Conservation (phyloP, 2,797 vertebrate species). For the Onychomys arenicola region DNA sequence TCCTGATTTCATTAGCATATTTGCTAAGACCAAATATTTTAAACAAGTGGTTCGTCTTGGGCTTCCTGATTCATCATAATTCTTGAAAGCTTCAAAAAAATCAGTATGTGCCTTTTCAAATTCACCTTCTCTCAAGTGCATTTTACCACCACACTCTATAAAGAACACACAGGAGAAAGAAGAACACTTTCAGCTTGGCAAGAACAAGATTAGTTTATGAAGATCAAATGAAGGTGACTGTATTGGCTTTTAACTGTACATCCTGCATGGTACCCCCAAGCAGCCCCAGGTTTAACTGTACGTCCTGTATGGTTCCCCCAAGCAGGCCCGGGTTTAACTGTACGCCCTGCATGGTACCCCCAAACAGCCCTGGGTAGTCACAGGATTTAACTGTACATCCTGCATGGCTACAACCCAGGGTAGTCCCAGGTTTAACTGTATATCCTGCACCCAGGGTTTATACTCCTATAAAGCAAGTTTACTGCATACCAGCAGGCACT, state of each 20-base stretch:
- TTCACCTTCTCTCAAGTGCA: constrained; percentile 99
- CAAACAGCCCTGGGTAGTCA: too few relatives aligned
- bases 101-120: constrained; percentile 99
- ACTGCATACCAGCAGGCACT: constrained; percentile 18
- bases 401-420: neutral
- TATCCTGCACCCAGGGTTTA: neutral
- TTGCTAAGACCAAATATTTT: constrained; percentile 99
- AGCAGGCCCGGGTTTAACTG: too few relatives aligned
- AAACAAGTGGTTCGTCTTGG: constrained; percentile 99
- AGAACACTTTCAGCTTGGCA: constrained; percentile 51
- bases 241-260: constrained; percentile 42
- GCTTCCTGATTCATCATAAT: constrained; percentile 99
- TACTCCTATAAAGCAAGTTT: neutral
- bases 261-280: neutral
- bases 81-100: constrained; percentile 99
- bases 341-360: too few relatives aligned
- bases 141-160: constrained; percentile 99
- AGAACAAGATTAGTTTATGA: neutral
- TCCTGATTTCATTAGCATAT: constrained; percentile 99
- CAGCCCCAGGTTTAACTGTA: too few relatives aligned
- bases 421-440: neutral
- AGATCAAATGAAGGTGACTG: constrained; percentile 49
- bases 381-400: constrained; percentile 25
- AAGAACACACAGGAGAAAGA: constrained; percentile 77
- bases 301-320: too few relatives aligned